Base-by-base conservation (phyloP, 2,797 vertebrate genomes). In the Xerus rutilus region DNA sequence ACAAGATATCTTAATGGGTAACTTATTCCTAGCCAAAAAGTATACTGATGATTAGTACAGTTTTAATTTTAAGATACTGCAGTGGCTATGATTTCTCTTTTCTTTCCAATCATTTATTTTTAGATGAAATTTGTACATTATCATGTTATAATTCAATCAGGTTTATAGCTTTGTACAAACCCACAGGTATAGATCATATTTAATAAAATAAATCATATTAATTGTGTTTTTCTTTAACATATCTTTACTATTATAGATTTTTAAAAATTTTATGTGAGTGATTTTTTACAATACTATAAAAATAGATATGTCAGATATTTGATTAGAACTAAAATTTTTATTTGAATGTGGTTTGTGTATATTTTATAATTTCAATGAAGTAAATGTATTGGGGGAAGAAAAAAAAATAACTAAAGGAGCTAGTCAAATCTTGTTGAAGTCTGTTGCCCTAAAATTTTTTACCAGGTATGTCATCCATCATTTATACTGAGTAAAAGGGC, bases 291-390 rank as follows among this genome's bases (percentile, higher is more conserved):
- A 77, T 79, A 54, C 52, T 54, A 52, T 49, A 18, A 54, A 54
- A 54, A 54, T 54, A 54, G 52, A 54, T 39, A 39, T 39, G 18
- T 45, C 23, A 65, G 11, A 72, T 86, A 57, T 64, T 73, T 65
- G n/a, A 90, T 92, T 76, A 73, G 39, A 83, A 59, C 1, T 49
- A 67, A 88, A 79, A 28, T 91, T 89, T n/a, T 64, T 77, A 30
- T 79, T 83, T 74, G 12, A 83, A 7, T 84, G 14, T 73, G 28
- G 5, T 79, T 85, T 73, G 14, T 76, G 6, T 30, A 54, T 92
- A 88, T 74, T 96, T 94, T 86, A 69, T 70, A 76, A 83, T 78
- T 93, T 79, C 21, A 96, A 20, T 69, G 30, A 86, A 39, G 4
- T 93, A 32, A 62, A 54, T 65, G 93, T 93, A 70, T 70, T 79